phyloP scores from a whole-genome alignment of 2,797 vertebrate species.

The Caiman crocodilus region DNA sequence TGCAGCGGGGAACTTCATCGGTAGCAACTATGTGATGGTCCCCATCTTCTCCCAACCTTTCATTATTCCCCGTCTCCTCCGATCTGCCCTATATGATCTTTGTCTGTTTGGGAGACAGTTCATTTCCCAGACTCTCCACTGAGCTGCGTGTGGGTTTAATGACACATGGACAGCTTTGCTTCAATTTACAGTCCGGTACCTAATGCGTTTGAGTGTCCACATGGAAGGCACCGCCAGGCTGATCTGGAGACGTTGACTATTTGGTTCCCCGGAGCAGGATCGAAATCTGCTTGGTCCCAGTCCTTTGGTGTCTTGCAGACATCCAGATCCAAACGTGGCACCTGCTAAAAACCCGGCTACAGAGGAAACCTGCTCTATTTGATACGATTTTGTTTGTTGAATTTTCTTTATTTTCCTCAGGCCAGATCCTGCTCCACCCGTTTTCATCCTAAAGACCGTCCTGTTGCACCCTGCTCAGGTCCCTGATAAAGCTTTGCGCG shows the following conservation, averaged over 20 bases:
- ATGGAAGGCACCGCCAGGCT: background rate
- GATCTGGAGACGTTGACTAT: background rate
- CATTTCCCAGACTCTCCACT: background rate
- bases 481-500: too few species aligned
- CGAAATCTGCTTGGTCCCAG: background rate
- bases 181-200: background rate
- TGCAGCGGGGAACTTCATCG: background rate
- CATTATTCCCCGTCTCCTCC: background rate
- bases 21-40: background rate
- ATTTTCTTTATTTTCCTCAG: background rate
- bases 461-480: too few species aligned
- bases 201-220: background rate
- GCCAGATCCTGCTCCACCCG: background rate
- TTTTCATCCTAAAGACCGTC: too few species aligned
- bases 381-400: background rate
- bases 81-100: too few species aligned
- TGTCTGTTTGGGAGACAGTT: background rate
- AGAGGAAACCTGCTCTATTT: background rate
- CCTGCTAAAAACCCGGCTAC: background rate
- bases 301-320: background rate
- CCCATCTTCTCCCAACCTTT: background rate
- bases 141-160: background rate
- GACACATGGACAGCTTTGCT: background rate
- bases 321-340: too few species aligned
- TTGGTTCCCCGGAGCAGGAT: background rate